phyloP scores from a whole-genome alignment of 1,140 invertebrate genomes.

The Palaemon carinicauda region DNA sequence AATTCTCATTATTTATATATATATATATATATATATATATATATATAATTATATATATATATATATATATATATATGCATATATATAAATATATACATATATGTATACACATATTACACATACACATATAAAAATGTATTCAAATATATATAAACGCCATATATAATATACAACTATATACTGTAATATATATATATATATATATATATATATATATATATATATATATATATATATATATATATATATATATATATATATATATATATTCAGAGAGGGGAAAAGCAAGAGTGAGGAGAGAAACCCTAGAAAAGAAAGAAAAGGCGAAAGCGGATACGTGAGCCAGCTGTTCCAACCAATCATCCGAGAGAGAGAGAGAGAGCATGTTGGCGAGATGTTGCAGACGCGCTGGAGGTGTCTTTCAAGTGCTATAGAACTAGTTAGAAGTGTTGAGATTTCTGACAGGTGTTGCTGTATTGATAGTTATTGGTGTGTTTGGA shows the following conservation, averaged over 20 bases:
- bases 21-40: background rate
- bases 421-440: too few relatives aligned
- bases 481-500: too few relatives aligned
- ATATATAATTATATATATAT: background rate
- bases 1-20: too few relatives aligned
- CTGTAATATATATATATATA: background rate
- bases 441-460: too few relatives aligned
- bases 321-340: too few relatives aligned
- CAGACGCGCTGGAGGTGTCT: too few relatives aligned
- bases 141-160: background rate
- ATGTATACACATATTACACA: background rate
- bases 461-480: too few relatives aligned
- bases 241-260: background rate
- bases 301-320: too few relatives aligned
- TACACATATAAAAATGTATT: background rate
- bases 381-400: too few relatives aligned
- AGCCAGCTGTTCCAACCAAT: too few relatives aligned
- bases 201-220: background rate
- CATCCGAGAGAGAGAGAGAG: too few relatives aligned
- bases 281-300: background rate
- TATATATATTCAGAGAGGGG: background rate
- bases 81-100: background rate
- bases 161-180: background rate
- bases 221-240: background rate
- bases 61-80: background rate